phyloP scores from a whole-genome alignment of 2,797 vertebrate species.

The Propithecus deckenii region DNA sequence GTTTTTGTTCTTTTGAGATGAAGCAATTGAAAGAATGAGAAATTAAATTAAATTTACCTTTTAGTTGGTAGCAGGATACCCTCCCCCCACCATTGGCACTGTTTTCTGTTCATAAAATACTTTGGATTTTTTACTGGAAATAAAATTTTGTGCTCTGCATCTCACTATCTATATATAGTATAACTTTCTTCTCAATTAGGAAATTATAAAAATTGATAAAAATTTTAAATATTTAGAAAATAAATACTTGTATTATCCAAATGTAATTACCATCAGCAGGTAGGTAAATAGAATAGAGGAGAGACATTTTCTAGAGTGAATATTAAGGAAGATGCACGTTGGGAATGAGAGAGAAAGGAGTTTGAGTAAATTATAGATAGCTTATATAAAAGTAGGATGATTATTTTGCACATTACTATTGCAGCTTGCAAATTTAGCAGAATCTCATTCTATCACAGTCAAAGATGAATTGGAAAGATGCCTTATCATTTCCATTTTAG shows the following conservation, averaged over 20 bases:
- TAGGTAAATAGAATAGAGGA: not conserved
- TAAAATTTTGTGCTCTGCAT: not conserved
- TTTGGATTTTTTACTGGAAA: not conserved
- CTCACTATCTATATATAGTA: not conserved
- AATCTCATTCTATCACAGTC: not conserved
- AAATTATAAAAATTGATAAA: not conserved
- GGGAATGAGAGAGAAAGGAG: not conserved
- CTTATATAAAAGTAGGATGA: not conserved
- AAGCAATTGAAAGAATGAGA: not conserved
- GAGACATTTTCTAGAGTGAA: not conserved
- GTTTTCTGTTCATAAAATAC: not conserved
- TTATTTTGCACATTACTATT: not conserved
- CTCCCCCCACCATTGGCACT: not conserved
- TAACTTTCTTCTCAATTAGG: not conserved
- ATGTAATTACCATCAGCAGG: not conserved
- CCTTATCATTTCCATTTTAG: slow-evolving; percentile 17
- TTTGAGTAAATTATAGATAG: not conserved
- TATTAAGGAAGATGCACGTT: not conserved
- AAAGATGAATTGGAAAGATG: not conserved
- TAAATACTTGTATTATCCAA: not conserved
- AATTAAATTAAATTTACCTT: not conserved
- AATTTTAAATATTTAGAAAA: not conserved
- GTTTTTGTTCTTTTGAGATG: not conserved
- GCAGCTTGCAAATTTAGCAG: not conserved
- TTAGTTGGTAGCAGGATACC: not conserved